These are phyloP conservation scores for Rattus norvegicus DNA, from an alignment of 2,113 vertebrate genomes.

Conservation along the genomic window GRCr8 NC_086027.1:48591001-48591500, in stretches of 20 bases:
- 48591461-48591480: not conserved
- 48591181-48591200: not conserved
- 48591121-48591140: too few relatives aligned
- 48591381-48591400: not conserved
- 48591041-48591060: not conserved
- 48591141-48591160: not conserved
- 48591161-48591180: fast-evolving
- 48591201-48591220: fast-evolving
- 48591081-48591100: not conserved
- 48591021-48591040: not conserved
- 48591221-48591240: not conserved
- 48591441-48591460: not conserved
- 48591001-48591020: not conserved
- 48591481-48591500: not conserved
- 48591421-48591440: not conserved
- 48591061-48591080: too few relatives aligned
- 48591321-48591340: fast-evolving
- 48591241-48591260: not conserved
- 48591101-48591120: not conserved
- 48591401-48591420: not conserved
- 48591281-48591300: not conserved
- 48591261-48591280: not conserved
- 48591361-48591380: not conserved
- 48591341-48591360: fast-evolving
- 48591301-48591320: fast-evolving